A percentile compares a stretch with the other conserved stretches of the same genome.
Conservation (phyloP, 2,797 vertebrate genomes). For the Ctenopoma multispine region DNA sequence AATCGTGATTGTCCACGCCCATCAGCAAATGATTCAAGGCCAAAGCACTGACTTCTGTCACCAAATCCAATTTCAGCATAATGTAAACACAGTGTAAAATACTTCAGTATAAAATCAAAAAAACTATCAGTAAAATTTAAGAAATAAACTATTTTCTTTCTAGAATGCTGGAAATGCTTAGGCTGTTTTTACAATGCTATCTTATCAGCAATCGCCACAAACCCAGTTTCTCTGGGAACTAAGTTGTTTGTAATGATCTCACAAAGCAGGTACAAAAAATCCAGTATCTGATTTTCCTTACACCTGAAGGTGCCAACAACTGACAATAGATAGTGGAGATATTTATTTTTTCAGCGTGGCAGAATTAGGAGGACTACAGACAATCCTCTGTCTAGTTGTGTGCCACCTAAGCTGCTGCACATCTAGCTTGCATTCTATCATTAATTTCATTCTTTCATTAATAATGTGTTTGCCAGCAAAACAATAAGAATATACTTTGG, state of each 20-base stretch:
- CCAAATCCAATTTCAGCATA: background rate
- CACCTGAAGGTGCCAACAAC: background rate
- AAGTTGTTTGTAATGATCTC: background rate
- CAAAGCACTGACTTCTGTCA: background rate
- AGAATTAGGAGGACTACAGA: slow-evolving; percentile 48
- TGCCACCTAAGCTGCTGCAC: slow-evolving; percentile 50
- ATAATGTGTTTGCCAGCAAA: slow-evolving; percentile 4
- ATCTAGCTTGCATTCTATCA: slow-evolving; percentile 54
- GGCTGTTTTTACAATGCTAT: background rate
- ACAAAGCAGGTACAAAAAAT: background rate
- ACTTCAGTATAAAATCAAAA: too few relatives aligned
- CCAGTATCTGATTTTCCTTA: background rate
- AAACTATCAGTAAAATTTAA: background rate
- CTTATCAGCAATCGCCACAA: background rate
- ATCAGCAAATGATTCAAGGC: background rate
- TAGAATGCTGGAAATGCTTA: background rate
- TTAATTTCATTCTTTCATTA: too few relatives aligned
- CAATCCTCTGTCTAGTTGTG: slow-evolving; percentile 32
- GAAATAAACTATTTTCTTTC: background rate
- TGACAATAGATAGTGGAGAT: background rate
- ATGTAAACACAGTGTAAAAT: too few relatives aligned
- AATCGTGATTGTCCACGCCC: slow-evolving; percentile 44
- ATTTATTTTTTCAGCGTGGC: slow-evolving; percentile 4
- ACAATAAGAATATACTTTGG: slow-evolving; percentile 13
- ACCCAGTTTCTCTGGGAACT: background rate